A percentile compares a stretch with the other conserved stretches of the same genome.
Evolutionary conservation across 2,888 invertebrate species (phyloP).

Genomic region (Eulithis testata): DNA sequence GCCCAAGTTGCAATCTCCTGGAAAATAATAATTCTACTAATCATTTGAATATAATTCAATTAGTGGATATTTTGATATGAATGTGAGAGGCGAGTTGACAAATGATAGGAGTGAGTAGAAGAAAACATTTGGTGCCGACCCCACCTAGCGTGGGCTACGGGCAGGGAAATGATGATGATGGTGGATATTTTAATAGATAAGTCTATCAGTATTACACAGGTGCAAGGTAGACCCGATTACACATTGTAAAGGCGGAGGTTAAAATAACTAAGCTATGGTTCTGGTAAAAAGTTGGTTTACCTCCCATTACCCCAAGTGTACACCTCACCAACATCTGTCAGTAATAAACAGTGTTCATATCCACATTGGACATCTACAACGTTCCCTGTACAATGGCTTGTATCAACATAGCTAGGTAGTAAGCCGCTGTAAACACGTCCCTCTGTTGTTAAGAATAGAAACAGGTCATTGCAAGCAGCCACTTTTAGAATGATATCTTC

Average conservation of each 20-base stretch:
- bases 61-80: too few relatives aligned
- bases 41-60: neutral
- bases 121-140: too few relatives aligned
- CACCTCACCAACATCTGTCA: constrained; percentile 89
- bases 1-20: constrained; percentile 95
- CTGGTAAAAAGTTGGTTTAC: constrained; percentile 67
- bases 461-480: constrained; percentile 53
- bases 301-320: constrained; percentile 93
- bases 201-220: too few relatives aligned
- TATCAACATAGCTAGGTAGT: constrained; percentile 86
- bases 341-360: constrained; percentile 90
- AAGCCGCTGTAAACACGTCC: constrained; percentile 81
- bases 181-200: too few relatives aligned
- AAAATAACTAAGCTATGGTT: too few relatives aligned
- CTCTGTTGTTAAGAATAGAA: constrained; percentile 59
- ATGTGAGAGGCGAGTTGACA: too few relatives aligned
- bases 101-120: too few relatives aligned
- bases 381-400: constrained; percentile 76
- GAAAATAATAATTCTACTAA: constrained; percentile 1
- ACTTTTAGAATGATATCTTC: constrained; percentile 55
- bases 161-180: too few relatives aligned
- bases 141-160: too few relatives aligned
- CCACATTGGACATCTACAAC: constrained; percentile 89
- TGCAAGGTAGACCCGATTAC: too few relatives aligned
- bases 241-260: too few relatives aligned